Base-by-base conservation (phyloP, 2,113 vertebrate species). In the Protobothrops mucrosquamatus region DNA sequence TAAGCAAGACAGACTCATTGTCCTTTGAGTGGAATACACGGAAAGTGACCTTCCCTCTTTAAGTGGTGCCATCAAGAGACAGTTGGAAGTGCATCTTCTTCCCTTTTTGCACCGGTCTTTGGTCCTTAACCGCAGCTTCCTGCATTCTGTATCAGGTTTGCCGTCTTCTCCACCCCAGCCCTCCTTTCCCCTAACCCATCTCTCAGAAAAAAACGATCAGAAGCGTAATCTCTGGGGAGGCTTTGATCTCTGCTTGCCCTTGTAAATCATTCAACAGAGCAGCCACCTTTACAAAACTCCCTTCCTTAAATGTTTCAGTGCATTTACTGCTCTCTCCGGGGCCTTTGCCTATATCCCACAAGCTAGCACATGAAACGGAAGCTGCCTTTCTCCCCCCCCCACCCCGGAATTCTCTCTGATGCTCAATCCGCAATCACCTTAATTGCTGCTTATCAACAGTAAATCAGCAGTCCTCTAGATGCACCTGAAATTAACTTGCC, bases 161-260 rank as follows among this genome's bases (percentile, higher is more conserved):
- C 93, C 29, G 54, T 20, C 46, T 24, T 0, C 0, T 0, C 26
- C 34, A 12, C 4, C 20, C 46, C 0, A 0, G 12, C 39, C 1
- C 92, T 34, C 24, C 23, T 0, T 3, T n/a, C 87, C 3, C 88
- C 29, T 52, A 8, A 0, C 0, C 9, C 48, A 26, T 29, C 2
- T 55, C 1, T 89, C 74, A 54, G 22, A 4, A 61, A 26, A 24
- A 1, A 46, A 1, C 93, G 56, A 89, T 86, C 93, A 55, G 23
- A 89, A 81, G 86, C 29, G 4, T 0, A 22, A 39, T 1, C 54
- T 92, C 87, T 87, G 54, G 74, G 64, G 87, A 88, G 34, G 0
- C 0, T 55, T 57, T 12, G 74, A 7, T 90, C 91, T 87, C 6
- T 89, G 48, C 29, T 1, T 94, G 91, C 88, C 55, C 48, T 93